Evolutionary conservation across 2,113 vertebrate genomes (phyloP).

Genomic region (Ailurus styani): DNA sequence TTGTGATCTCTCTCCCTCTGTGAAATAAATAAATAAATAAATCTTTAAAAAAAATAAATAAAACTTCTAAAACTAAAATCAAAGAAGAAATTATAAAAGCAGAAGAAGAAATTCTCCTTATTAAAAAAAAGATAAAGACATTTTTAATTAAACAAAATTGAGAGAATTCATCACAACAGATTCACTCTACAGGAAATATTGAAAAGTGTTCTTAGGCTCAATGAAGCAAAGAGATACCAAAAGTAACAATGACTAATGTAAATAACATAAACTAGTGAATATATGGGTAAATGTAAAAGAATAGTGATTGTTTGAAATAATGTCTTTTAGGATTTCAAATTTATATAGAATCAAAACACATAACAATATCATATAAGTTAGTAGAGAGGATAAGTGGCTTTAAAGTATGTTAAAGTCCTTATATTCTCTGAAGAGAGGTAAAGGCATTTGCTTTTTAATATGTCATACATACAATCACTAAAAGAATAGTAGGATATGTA

Average conservation of each 20-base stretch:
- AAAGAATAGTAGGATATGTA: neutral
- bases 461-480: neutral
- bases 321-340: neutral
- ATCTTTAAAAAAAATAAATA: too few relatives aligned
- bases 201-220: neutral
- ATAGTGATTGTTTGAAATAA: neutral
- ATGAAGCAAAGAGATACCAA: neutral
- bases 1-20: too few relatives aligned
- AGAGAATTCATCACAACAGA: neutral
- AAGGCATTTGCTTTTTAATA: neutral
- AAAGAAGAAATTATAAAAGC: neutral
- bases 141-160: neutral
- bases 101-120: neutral
- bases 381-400: neutral
- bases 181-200: neutral
- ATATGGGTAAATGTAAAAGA: neutral
- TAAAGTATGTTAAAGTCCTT: neutral
- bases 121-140: neutral
- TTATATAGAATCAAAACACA: neutral
- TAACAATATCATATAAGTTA: neutral
- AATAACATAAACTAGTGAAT: neutral
- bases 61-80: neutral
- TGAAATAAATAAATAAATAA: too few relatives aligned
- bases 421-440: neutral
- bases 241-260: neutral